A percentile compares a stretch with the other conserved stretches of the same genome.
These are phyloP conservation scores for Seriola aureovittata DNA, from an alignment of 2,113 vertebrate genomes.

Conservation along the genomic window DNA sequence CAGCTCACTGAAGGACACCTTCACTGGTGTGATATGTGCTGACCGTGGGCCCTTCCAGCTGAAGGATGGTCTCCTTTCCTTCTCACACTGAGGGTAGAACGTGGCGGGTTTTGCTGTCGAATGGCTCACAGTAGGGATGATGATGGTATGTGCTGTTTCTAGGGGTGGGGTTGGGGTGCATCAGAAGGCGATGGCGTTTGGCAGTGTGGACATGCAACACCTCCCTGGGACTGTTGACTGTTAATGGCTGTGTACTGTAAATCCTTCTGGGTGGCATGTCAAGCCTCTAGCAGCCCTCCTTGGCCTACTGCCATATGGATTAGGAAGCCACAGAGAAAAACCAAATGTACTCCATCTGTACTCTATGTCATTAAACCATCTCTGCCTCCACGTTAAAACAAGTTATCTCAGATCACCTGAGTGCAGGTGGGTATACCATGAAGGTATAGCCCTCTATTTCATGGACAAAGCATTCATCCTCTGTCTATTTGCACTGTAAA, in stretches of 20 bases:
- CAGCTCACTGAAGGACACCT: not conserved
- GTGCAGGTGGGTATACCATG: not conserved
- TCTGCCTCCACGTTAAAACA: conserved; percentile 37
- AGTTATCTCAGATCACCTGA: conserved; percentile 13
- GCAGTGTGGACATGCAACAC: not conserved
- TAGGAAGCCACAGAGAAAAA: conserved; percentile 51
- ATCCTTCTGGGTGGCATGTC: conserved; percentile 52
- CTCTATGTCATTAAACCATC: conserved; percentile 42
- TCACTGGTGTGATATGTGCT: not conserved
- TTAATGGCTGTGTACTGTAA: conserved; percentile 12
- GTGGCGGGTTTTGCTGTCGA: not conserved
- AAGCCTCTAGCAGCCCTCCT: conserved; percentile 33
- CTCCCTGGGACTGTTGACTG: conserved; percentile 10
- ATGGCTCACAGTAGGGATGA: not conserved
- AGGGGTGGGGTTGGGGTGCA: too few species aligned
- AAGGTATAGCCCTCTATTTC: conserved; percentile 34
- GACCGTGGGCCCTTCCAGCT: not conserved
- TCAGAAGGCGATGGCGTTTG: not conserved
- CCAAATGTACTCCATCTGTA: conserved; percentile 53
- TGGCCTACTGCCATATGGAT: conserved; percentile 62
- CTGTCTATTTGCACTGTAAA: conserved; percentile 14
- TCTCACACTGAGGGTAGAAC: not conserved
- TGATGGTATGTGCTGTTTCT: not conserved
- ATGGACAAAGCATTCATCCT: conserved; percentile 24
- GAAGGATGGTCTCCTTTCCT: not conserved